Evolutionary conservation across 2,888 invertebrate genomes (phyloP), one percentile per base, ranked within the genome.

Genomic region (Sinodicranocentrus sp.): DNA sequence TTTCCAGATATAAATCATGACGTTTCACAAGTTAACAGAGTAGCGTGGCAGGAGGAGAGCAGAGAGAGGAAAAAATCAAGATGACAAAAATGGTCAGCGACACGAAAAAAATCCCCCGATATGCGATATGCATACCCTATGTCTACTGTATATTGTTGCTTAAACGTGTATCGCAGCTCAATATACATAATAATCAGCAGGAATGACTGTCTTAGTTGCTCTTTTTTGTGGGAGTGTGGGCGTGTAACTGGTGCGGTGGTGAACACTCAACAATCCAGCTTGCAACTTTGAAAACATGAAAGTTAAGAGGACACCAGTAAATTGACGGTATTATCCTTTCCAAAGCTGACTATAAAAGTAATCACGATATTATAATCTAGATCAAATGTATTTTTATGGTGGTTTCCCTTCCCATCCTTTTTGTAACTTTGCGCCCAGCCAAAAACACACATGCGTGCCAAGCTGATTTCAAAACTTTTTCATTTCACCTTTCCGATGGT

Each of bases 1-100:
- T 75, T 80, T 82, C 73, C 82, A 82, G 73, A 75, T 82, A 82
- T 75, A 82, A 82, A 75, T 82, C 75, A 82, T 59, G 75, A 70
- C 33, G 57, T 33, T 75, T 68, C 71, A 72, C 28, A 65, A 72
- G 59, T 57, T 57, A 8, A 13, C 57, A 70, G n/a, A 71, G 54
- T 59, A 52, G 43, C 54, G 21, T 57, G 44, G 44, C n/a, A 77
- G 63, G 28, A 65, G 52, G 33, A 54, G 67, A 21, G 21, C 5
- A 25, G 21, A 70, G 52, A 48, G 73, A 71, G 72, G 72, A 63
- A 72, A 72, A 80, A 82, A 82, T 68, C 82, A 75, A 82, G 70
- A 82, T 82, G 82, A 82, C 82, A 82, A 82, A 82, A 82, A 82
- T 82, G 82, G 82, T 82, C 73, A 82, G 80, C 72, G 82, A 82